phyloP scores from a whole-genome alignment of 2,113 vertebrate species.

The Ptilorrhoa leucosticta region DNA sequence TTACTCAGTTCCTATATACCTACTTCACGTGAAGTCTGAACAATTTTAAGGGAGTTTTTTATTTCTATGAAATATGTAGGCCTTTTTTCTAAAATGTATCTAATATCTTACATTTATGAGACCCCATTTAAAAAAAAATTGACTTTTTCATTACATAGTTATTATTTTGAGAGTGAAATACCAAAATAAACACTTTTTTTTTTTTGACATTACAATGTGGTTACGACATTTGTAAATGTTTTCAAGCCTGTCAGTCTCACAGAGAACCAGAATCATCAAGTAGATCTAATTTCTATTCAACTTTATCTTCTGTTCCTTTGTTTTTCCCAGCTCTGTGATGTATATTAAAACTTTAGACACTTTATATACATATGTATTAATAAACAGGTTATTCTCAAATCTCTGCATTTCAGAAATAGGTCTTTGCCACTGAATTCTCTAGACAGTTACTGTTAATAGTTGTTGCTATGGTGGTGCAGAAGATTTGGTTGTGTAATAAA shows the following conservation, averaged over 20 bases:
- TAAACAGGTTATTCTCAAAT: neutral
- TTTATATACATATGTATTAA: neutral
- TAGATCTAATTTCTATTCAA: neutral
- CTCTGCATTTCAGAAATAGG: neutral
- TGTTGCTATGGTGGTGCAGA: neutral
- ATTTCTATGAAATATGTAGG: neutral
- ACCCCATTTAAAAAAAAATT: neutral
- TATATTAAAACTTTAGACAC: neutral
- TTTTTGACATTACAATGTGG: neutral
- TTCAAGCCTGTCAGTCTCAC: neutral
- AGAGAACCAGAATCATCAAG: neutral
- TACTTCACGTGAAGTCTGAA: neutral
- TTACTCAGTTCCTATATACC: neutral
- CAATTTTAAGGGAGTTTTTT: neutral
- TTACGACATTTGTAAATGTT: neutral
- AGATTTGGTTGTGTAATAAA: neutral
- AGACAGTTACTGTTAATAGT: neutral
- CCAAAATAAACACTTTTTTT: neutral
- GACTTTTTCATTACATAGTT: neutral
- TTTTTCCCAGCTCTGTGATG: neutral
- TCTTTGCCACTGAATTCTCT: neutral
- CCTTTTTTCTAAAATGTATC: accelerated
- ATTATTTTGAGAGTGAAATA: neutral
- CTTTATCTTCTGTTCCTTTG: neutral
- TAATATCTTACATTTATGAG: neutral